These are phyloP conservation scores for Gambusia affinis DNA, from an alignment of 2,113 vertebrate genomes.

Conservation along the genomic window DNA sequence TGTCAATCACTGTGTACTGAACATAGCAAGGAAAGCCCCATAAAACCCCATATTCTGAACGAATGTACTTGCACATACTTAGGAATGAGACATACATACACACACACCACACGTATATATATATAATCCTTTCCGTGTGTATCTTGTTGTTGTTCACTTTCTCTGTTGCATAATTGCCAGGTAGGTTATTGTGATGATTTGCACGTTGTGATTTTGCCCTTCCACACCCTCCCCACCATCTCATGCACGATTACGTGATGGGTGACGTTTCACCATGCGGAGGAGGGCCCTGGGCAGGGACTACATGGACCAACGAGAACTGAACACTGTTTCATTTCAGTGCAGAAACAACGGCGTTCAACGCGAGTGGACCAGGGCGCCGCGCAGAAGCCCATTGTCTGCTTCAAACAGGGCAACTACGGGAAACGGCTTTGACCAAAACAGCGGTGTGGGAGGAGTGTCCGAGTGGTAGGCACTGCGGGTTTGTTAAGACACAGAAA, in stretches of 20 bases:
- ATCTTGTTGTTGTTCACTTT: background rate
- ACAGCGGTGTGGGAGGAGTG: slow-evolving; percentile 67
- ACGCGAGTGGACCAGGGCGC: slow-evolving; percentile 73
- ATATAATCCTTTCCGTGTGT: too few species aligned
- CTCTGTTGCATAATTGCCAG: slow-evolving; percentile 71
- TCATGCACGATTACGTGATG: slow-evolving; percentile 79
- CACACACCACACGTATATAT: too few species aligned
- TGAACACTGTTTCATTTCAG: slow-evolving; percentile 76
- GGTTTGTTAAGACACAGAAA: slow-evolving; percentile 52
- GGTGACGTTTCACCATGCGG: slow-evolving; percentile 79
- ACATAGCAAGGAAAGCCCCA: too few species aligned
- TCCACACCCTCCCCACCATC: slow-evolving; percentile 74
- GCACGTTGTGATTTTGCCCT: slow-evolving; percentile 66
- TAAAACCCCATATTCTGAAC: too few species aligned
- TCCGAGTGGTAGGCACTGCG: slow-evolving; percentile 68
- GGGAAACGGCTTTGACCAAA: slow-evolving; percentile 55
- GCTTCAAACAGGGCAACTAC: slow-evolving; percentile 60
- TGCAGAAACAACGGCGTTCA: slow-evolving; percentile 72
- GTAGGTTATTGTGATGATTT: slow-evolving; percentile 74
- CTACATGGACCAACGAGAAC: slow-evolving; percentile 75
- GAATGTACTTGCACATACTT: too few species aligned
- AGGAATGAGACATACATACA: too few species aligned
- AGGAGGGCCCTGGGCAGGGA: slow-evolving; percentile 79
- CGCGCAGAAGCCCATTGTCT: slow-evolving; percentile 78
- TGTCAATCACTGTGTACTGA: too few species aligned